Evolutionary conservation across 2,888 invertebrate genomes (phyloP), one percentile per base, ranked within the genome.

Genomic region (Aphodius granarius): DNA sequence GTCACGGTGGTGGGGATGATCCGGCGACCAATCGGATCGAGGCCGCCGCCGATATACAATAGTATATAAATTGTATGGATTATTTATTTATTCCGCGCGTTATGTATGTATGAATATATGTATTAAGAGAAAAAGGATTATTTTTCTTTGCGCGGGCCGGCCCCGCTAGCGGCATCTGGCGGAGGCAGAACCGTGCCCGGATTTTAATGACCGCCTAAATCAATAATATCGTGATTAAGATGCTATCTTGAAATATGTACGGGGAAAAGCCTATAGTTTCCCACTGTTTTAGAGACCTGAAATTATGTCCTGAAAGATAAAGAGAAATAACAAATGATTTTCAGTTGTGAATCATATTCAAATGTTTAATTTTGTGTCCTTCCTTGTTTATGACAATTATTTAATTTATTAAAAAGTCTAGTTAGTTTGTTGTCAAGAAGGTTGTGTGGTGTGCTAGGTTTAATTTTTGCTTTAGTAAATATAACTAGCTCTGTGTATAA

Each of bases 11-110:
- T 80, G 81, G 81, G 80, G 78, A 77, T 74, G 68, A 20, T n/a
- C 65, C 43, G 71, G 77, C 76, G 77, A 78, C 81, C 82, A 81
- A 82, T 80, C 81, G 78, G 78, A 68, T 71, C 76, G 77, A 75
- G 78, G 78, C 79, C 75, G 73, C 73, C 75, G 81, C 84, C 86
- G 85, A 87, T 87, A 86, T 86, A 87, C 87, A 86, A 87, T 87
- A 86, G 85, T 87, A 87, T 86, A 88, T 87, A 87, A 87, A 87
- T 87, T 86, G 86, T 87, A 87, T 87, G 86, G 87, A 88, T 87
- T 87, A 88, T 87, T 87, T 87, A 88, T 88, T 87, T 87, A 87
- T 87, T 87, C 86, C 84, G 83, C 86, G 86, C 85, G 84, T 86
- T 86, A 87, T 86, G 84, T 87, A 87, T 87, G 86, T 83, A 83